Percentiles rank a stretch among this genome's conserved stretches.
Conservation (phyloP, 1,140 invertebrate species). For the Arctopsyche grandis region DNA sequence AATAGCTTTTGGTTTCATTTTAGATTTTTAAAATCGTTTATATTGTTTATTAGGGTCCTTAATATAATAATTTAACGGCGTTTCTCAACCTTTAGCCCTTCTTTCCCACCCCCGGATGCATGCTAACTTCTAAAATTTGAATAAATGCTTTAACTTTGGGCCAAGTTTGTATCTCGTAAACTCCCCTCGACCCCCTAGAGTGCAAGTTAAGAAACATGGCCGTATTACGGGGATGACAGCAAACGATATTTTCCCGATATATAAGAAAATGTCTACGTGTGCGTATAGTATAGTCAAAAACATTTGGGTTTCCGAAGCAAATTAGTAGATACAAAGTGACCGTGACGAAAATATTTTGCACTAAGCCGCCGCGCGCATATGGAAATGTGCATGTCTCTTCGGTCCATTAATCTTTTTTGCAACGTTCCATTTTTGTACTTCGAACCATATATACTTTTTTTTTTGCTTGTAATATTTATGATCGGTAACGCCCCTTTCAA, state of each 20-base stretch:
- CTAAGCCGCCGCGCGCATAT: too few species aligned
- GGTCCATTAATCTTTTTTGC: constrained; percentile 9
- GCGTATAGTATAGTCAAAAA: background rate
- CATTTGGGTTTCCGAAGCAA: too few species aligned
- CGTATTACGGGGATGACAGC: constrained; percentile 28
- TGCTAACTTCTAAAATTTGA: constrained; percentile 31
- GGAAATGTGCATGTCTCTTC: background rate
- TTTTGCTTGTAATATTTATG: background rate
- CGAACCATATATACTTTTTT: background rate
- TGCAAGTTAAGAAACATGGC: constrained; percentile 30
- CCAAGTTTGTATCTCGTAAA: constrained; percentile 27
- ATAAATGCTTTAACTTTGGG: constrained; percentile 28
- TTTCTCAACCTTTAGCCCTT: constrained; percentile 10
- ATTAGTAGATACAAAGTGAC: background rate
- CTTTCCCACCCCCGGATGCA: background rate
- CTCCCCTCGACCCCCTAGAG: constrained; percentile 25
- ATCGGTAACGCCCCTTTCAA: constrained; percentile 15
- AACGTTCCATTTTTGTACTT: background rate
- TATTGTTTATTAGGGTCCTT: constrained; percentile 7
- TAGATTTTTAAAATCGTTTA: background rate
- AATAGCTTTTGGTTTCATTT: background rate
- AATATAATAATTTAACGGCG: constrained; percentile 14
- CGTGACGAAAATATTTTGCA: background rate
- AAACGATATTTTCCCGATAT: constrained; percentile 22
- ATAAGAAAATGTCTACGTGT: background rate